phyloP scores from a whole-genome alignment of 2,888 invertebrate species.

The Sphecodes monilicornis region DNA sequence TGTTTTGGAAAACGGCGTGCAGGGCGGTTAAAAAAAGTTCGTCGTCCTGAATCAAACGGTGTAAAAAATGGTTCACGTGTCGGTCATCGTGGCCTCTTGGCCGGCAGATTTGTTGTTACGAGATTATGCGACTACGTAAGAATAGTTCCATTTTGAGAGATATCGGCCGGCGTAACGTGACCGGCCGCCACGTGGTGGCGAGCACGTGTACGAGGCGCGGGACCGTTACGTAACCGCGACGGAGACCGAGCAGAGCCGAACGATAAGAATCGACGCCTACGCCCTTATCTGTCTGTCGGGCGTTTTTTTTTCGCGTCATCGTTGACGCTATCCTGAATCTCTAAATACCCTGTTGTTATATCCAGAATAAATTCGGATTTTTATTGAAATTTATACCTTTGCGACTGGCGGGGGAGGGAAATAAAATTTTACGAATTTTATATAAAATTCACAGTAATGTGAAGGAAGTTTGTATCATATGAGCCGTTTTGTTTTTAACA shows the following conservation, averaged over 20 bases:
- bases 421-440: neutral
- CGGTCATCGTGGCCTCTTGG: constrained; percentile 31
- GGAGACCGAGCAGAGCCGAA: constrained; percentile 24
- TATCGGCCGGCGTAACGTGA: constrained; percentile 61
- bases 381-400: neutral
- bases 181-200: constrained; percentile 63
- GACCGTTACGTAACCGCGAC: constrained; percentile 60
- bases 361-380: neutral
- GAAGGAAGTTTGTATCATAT: too few relatives aligned
- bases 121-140: constrained; percentile 48
- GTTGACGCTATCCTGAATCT: neutral
- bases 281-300: neutral
- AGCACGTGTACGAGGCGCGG: constrained; percentile 62
- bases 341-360: neutral
- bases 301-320: neutral
- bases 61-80: constrained; percentile 59
- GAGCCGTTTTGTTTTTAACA: too few relatives aligned
- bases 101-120: constrained; percentile 35
- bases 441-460: too few relatives aligned
- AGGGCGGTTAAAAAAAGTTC: neutral
- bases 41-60: neutral
- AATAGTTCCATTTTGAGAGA: constrained; percentile 64
- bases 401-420: too few relatives aligned
- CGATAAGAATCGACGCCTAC: constrained; percentile 4
- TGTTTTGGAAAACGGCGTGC: neutral